Percentiles rank a stretch among this genome's conserved stretches.
phyloP scores from a whole-genome alignment of 2,113 vertebrate genomes.

The Todiramphus chloris region DNA sequence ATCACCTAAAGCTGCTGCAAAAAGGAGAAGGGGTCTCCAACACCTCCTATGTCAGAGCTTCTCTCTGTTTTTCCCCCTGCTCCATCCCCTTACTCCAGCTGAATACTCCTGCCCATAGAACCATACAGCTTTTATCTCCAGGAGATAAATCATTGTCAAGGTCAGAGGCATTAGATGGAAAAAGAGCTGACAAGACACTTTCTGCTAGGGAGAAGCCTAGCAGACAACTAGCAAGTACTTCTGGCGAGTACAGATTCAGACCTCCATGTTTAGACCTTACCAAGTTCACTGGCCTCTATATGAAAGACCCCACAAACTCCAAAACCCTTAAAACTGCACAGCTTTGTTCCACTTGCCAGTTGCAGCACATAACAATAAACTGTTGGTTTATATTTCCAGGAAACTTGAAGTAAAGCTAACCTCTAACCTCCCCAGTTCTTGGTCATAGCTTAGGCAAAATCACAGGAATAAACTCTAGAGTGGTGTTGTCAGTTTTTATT shows the following conservation, averaged over 20 bases:
- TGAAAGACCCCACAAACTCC: background rate
- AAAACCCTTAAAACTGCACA: background rate
- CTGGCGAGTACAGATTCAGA: background rate
- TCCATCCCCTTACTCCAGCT: background rate
- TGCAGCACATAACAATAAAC: background rate
- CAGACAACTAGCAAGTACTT: background rate
- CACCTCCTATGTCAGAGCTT: background rate
- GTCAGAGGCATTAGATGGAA: background rate
- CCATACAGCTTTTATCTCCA: background rate
- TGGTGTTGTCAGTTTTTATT: background rate
- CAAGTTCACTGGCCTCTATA: background rate
- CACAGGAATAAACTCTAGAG: background rate
- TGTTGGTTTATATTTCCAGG: background rate
- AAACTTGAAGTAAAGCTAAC: background rate
- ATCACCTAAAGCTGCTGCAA: background rate
- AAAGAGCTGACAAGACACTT: background rate
- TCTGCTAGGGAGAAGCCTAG: background rate
- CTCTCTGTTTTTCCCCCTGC: rapidly evolving
- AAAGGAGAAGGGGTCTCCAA: background rate
- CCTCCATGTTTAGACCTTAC: background rate
- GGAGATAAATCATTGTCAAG: background rate
- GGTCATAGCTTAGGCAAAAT: background rate
- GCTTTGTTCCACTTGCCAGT: background rate
- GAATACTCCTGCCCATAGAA: background rate
- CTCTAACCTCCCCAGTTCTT: background rate